A percentile compares a stretch with the other conserved stretches of the same genome.
phyloP scores from a whole-genome alignment of 2,797 vertebrate genomes.

The Brotula barbata region DNA sequence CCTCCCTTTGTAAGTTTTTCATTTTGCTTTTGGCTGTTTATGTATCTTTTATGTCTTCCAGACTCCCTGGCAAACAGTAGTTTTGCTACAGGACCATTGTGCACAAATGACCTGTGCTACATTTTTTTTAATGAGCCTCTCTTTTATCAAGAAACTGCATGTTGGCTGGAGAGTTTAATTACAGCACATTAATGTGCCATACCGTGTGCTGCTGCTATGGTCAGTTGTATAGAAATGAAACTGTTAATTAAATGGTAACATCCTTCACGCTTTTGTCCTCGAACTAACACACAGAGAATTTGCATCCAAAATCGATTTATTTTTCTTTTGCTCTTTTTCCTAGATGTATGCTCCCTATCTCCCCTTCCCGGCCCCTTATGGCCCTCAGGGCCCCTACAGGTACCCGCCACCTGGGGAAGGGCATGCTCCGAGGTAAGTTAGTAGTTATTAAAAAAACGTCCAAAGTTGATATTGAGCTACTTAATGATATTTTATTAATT shows the following conservation, averaged over 20 bases:
- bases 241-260: background rate
- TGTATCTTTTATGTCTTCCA: too few relatives aligned
- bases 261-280: background rate
- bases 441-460: too few relatives aligned
- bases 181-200: background rate
- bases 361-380: conserved; percentile 89
- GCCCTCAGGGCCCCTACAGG: conserved; percentile 90
- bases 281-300: background rate
- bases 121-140: background rate
- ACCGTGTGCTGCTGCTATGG: too few relatives aligned
- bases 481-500: background rate
- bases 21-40: conserved; percentile 10
- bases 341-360: conserved; percentile 94
- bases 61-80: too few relatives aligned
- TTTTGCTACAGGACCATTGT: too few relatives aligned
- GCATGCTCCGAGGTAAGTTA: conserved; percentile 83
- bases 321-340: conserved; percentile 8
- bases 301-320: background rate
- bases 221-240: background rate
- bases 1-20: conserved; percentile 88
- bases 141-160: background rate
- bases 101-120: background rate
- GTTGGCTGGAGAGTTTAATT: background rate
- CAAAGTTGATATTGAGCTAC: too few relatives aligned
- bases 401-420: conserved; percentile 85